Conservation (phyloP, 2,888 invertebrate genomes). For the Alentia gelatinosa region DNA sequence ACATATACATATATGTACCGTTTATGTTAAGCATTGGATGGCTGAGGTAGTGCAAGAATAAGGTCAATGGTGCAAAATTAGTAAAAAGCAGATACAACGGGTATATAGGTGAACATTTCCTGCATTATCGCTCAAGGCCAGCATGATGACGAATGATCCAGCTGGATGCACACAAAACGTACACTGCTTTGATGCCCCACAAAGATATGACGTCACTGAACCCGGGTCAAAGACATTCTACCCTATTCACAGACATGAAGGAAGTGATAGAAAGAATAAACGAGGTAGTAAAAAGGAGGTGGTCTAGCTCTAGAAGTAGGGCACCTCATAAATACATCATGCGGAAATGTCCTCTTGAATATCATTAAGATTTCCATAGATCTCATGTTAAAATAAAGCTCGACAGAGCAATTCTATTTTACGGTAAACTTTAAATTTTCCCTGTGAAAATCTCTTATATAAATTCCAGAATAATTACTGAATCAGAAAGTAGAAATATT, state of each 20-base stretch:
- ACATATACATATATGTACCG: neutral
- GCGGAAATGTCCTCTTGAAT: too few relatives aligned
- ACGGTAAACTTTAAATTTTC: too few relatives aligned
- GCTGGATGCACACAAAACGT: neutral
- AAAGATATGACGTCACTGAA: neutral
- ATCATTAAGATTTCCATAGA: too few relatives aligned
- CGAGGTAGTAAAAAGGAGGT: too few relatives aligned
- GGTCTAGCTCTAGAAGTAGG: too few relatives aligned
- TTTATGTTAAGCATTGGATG: neutral
- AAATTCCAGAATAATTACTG: neutral
- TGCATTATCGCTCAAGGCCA: neutral
- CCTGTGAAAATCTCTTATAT: too few relatives aligned
- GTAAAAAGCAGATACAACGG: neutral
- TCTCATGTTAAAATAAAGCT: too few relatives aligned
- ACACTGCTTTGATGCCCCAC: neutral
- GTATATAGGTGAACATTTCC: neutral
- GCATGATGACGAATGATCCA: neutral
- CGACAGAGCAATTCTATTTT: too few relatives aligned
- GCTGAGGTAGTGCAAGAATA: neutral
- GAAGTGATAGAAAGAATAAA: too few relatives aligned
- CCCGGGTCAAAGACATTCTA: too few relatives aligned
- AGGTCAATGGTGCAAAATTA: neutral
- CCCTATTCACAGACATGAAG: too few relatives aligned
- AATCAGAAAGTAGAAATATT: neutral
- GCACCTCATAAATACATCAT: too few relatives aligned